phyloP scores from a whole-genome alignment of 53 echinoderm and acorn worm genomes.

The Antedon mediterranea region DNA sequence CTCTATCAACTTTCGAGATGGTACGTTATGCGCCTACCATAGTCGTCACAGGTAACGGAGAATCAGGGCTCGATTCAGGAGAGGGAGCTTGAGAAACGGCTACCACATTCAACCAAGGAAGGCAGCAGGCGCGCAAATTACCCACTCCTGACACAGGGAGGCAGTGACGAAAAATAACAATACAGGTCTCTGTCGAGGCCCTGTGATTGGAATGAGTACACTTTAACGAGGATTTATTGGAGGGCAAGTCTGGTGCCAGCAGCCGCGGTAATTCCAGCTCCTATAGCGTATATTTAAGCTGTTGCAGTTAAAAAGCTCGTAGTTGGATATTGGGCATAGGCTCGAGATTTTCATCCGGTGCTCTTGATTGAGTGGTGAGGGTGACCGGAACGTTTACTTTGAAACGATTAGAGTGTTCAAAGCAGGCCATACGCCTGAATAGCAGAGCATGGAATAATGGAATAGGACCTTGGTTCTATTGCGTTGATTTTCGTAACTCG shows the following conservation, averaged over 20 bases:
- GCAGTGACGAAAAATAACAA: slow-evolving; percentile 42
- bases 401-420: slow-evolving; percentile 29
- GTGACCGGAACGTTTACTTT: slow-evolving; percentile 35
- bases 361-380: slow-evolving; percentile 28
- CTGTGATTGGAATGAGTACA: slow-evolving; percentile 58
- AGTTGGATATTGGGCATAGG: slow-evolving; percentile 58
- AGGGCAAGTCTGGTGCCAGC: slow-evolving; percentile 8
- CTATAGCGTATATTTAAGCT: not conserved
- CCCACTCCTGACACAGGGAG: slow-evolving; percentile 44
- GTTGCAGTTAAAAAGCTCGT: slow-evolving; percentile 76
- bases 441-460: no score
- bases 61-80: slow-evolving; percentile 40
- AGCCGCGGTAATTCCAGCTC: slow-evolving; percentile 24
- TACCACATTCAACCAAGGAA: slow-evolving; percentile 69
- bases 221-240: slow-evolving; percentile 25
- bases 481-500: slow-evolving; percentile 42
- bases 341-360: slow-evolving; percentile 25
- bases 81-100: slow-evolving; percentile 43
- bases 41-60: slow-evolving; percentile 44
- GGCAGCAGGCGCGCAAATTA: slow-evolving; percentile 51
- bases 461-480: slow-evolving; percentile 11
- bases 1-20: slow-evolving; percentile 7
- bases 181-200: slow-evolving; percentile 22
- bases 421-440: slow-evolving; percentile 22
- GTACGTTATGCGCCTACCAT: slow-evolving; percentile 31